phyloP scores from a whole-genome alignment of 1,140 invertebrate species.

The Drosophila subpulchrella region DNA sequence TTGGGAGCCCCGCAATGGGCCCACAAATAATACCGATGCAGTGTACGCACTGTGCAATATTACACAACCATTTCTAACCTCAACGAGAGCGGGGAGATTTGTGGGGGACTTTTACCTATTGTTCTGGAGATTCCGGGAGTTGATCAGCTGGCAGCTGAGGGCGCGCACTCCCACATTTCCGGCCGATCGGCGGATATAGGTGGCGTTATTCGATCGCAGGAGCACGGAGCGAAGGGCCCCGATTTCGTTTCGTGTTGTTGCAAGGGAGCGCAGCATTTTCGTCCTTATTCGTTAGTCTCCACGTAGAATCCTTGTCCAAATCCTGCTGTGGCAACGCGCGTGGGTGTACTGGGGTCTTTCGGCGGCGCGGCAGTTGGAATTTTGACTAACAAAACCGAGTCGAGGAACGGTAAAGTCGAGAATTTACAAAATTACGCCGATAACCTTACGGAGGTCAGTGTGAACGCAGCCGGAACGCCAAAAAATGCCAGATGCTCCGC shows the following conservation, averaged over 20 bases:
- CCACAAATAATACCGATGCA: constrained; percentile 30
- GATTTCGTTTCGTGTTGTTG: constrained; percentile 87
- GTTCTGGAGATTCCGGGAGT: constrained; percentile 40
- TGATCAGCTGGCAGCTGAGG: constrained; percentile 57
- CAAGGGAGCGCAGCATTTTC: constrained; percentile 88
- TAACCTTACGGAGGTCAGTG: constrained; percentile 44
- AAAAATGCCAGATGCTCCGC: constrained; percentile 8
- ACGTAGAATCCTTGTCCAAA: constrained; percentile 5
- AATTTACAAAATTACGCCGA: constrained; percentile 40
- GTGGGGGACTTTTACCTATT: constrained; percentile 56
- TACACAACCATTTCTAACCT: constrained; percentile 82
- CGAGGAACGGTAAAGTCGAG: constrained; percentile 23
- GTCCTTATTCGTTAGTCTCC: constrained; percentile 25
- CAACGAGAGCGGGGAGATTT: constrained; percentile 37
- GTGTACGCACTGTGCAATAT: constrained; percentile 70
- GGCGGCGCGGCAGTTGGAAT: constrained; percentile 24
- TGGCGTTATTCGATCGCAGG: constrained; percentile 36
- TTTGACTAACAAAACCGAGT: constrained; percentile 32
- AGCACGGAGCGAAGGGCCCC: constrained; percentile 57
- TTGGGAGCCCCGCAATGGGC: background rate
- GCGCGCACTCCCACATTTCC: constrained; percentile 56
- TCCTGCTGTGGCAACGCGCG: constrained; percentile 10
- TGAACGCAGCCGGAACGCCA: constrained; percentile 33
- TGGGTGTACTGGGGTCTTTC: background rate
- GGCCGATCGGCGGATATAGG: constrained; percentile 25